phyloP scores from a whole-genome alignment of 2,888 invertebrate species.

The Yponomeuta plumbellus region DNA sequence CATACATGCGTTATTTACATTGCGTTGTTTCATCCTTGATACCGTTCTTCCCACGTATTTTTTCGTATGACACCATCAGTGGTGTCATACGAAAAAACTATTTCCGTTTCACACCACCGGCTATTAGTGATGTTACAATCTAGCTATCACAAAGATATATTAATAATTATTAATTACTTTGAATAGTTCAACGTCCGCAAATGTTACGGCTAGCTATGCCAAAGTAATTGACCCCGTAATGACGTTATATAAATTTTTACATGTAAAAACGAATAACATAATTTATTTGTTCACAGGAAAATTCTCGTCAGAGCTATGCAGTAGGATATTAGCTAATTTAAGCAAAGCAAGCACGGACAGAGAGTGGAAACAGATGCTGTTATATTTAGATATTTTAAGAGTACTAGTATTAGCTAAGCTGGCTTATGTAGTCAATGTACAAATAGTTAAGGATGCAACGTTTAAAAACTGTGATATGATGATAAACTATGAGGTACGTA shows the following conservation, averaged over 20 bases:
- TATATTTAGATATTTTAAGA: constrained; percentile 58
- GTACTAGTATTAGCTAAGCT: constrained; percentile 55
- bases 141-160: too few species aligned
- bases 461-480: constrained; percentile 58
- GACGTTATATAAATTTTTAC: background rate
- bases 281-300: constrained; percentile 48
- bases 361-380: constrained; percentile 54
- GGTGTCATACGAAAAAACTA: too few species aligned
- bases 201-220: too few species aligned
- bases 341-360: constrained; percentile 49
- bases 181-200: too few species aligned
- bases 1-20: too few species aligned
- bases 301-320: constrained; percentile 56
- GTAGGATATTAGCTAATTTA: constrained; percentile 51
- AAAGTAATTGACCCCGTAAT: too few species aligned
- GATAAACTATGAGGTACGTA: constrained; percentile 45
- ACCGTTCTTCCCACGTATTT: too few species aligned
- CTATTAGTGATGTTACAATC: too few species aligned
- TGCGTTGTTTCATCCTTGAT: too few species aligned
- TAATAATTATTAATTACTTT: too few species aligned
- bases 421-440: constrained; percentile 65
- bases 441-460: constrained; percentile 54
- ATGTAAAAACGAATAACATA: background rate
- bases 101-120: too few species aligned
- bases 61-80: too few species aligned